These are phyloP conservation scores for Synanthedon formicaeformis DNA, from an alignment of 2,888 invertebrate genomes.

Conservation along the genomic window DNA sequence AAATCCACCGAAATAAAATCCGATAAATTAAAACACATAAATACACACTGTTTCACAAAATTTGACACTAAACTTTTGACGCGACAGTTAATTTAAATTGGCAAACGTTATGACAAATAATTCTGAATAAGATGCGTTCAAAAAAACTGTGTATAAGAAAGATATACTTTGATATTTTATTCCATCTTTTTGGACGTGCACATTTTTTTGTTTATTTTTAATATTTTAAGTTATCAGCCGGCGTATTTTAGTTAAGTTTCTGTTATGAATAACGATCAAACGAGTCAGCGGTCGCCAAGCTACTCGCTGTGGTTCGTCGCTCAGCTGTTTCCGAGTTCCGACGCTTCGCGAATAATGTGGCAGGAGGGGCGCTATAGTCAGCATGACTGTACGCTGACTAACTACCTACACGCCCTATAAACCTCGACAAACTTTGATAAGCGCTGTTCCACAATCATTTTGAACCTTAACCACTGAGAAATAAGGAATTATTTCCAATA, in stretches of 20 bases:
- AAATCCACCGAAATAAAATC: too few relatives aligned
- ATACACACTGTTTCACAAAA: slow-evolving; percentile 45
- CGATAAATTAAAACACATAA: slow-evolving; percentile 11
- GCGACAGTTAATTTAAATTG: slow-evolving; percentile 14
- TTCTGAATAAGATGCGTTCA: slow-evolving; percentile 12
- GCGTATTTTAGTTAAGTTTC: not conserved
- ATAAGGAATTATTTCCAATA: too few relatives aligned
- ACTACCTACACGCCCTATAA: slow-evolving; percentile 47
- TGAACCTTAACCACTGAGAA: too few relatives aligned
- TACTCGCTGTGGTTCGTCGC: slow-evolving; percentile 13
- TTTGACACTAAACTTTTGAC: slow-evolving; percentile 37
- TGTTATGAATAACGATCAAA: slow-evolving; percentile 41
- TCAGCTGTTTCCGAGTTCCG: slow-evolving; percentile 28
- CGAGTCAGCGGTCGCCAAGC: slow-evolving; percentile 50
- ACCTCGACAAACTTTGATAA: slow-evolving; percentile 12
- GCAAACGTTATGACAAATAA: slow-evolving; percentile 11
- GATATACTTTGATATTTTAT: not conserved
- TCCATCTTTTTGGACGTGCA: slow-evolving; percentile 9
- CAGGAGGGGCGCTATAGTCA: slow-evolving; percentile 30
- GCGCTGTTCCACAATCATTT: too few relatives aligned
- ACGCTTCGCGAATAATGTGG: slow-evolving; percentile 35
- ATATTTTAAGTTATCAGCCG: not conserved
- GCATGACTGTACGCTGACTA: slow-evolving; percentile 58
- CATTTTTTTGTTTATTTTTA: slow-evolving; percentile 9
- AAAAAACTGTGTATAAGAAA: not conserved